Base-by-base conservation (phyloP, 1,140 invertebrate genomes). In the Zophobas morio region DNA sequence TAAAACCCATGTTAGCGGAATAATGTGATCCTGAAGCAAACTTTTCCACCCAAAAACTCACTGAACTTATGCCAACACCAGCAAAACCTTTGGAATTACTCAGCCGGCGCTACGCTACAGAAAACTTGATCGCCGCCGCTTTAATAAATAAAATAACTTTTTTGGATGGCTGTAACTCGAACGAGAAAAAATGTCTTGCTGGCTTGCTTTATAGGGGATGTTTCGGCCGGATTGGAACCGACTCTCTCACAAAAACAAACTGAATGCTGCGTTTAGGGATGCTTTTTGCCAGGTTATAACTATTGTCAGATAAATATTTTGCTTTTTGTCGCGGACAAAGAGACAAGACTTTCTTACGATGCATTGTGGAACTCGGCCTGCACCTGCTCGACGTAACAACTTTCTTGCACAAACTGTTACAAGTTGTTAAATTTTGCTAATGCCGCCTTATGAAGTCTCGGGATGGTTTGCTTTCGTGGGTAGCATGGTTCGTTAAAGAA, bases 1-100 rank as follows among this genome's bases (percentile, higher is more conserved):
- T 85, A 85, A 85, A 85, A 85, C 83, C 81, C 82, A 84, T 84
- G 84, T 85, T 83, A 81, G 84, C 81, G 84, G 84, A 85, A 85
- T 85, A 85, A 85, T 82, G 77, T 79, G 84, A 81, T 46, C 71
- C 71, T n/a, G 71, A 73, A 36, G 36, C 71, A 33, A 73, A 73
- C 71, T 73, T 73, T 73, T 42, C 49, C 37, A 37, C 2, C 71
- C 49, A 73, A 73, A 73, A 73, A 73, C 49, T 47, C 37, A 42
- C 54, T 36, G 71, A 73, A 73, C 49, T 73, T 73, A 54, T 54
- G 71, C 71, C 71, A 73, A 73, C 71, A 54, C 49, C 46, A 72
- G 51, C 70, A 53, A 72, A 72, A 72, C 51, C 70, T 34, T 51
- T 51, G 47, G 36, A 60, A 60, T 60, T 60, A 42, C 60, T 6